Evolutionary conservation across 2,113 vertebrate genomes (phyloP).

Genomic region (Callaeas wilsoni): DNA sequence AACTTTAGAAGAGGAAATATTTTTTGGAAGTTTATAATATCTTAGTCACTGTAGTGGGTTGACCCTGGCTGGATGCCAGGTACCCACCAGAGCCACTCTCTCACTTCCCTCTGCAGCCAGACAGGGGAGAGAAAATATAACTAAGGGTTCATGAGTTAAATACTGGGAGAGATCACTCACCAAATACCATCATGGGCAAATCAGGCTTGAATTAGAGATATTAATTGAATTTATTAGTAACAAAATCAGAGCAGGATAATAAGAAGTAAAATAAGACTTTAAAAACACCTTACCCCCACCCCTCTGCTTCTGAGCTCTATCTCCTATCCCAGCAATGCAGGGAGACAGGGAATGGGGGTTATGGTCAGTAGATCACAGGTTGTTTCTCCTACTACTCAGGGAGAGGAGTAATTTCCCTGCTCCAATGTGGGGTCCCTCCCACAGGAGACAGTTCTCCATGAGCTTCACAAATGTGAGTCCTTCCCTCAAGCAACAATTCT

Average conservation of each 20-base stretch:
- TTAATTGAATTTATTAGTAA: neutral
- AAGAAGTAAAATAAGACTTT: neutral
- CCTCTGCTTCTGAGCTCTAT: neutral
- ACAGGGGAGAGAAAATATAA: neutral
- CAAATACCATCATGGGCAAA: neutral
- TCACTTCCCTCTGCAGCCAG: neutral
- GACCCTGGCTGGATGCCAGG: neutral
- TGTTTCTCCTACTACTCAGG: neutral
- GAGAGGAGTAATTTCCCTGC: neutral
- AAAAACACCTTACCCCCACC: neutral
- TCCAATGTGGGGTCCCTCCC: neutral
- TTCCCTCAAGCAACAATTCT: neutral
- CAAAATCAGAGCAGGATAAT: neutral
- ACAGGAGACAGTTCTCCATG: neutral
- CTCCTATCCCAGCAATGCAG: neutral
- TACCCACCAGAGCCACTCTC: neutral
- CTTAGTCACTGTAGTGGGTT: neutral
- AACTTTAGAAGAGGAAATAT: neutral
- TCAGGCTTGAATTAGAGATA: neutral
- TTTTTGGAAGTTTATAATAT: neutral
- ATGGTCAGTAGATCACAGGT: neutral
- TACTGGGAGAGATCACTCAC: neutral
- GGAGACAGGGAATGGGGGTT: neutral
- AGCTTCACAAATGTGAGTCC: neutral
- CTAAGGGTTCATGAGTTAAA: neutral